Conservation (phyloP, 2,888 invertebrate species). For the Leptogaster cylindrica region DNA sequence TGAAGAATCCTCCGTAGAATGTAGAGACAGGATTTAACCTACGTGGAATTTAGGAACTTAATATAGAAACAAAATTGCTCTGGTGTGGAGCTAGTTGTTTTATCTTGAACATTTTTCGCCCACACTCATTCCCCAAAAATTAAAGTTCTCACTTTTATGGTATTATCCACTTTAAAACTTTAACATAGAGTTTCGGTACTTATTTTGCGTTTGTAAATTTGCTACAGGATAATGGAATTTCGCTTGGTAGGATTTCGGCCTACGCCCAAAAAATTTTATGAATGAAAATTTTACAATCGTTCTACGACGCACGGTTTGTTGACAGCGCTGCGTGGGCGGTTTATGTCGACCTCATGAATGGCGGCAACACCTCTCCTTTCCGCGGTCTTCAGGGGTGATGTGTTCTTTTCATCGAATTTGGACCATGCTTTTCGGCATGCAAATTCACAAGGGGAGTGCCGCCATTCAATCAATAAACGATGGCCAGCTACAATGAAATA, state of each 20-base stretch:
- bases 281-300: conserved; percentile 25
- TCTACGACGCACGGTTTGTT: conserved; percentile 5
- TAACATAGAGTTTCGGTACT: too few species aligned
- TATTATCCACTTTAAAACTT: too few species aligned
- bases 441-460: background rate
- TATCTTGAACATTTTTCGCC: background rate
- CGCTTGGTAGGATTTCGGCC: background rate
- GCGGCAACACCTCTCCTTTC: background rate
- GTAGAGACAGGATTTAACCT: background rate
- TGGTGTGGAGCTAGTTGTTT: background rate
- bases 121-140: background rate
- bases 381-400: too few species aligned
- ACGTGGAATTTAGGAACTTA: background rate
- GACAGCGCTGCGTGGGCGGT: conserved; percentile 11
- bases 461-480: background rate
- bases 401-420: too few species aligned
- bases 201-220: too few species aligned
- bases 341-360: background rate
- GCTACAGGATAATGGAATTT: background rate
- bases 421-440: background rate
- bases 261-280: background rate
- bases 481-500: background rate
- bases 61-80: background rate
- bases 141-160: background rate
- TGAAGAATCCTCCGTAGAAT: background rate